A percentile compares a stretch with the other conserved stretches of the same genome.
phyloP scores from a whole-genome alignment of 2,113 vertebrate species.

The Microcebus tavaratra region DNA sequence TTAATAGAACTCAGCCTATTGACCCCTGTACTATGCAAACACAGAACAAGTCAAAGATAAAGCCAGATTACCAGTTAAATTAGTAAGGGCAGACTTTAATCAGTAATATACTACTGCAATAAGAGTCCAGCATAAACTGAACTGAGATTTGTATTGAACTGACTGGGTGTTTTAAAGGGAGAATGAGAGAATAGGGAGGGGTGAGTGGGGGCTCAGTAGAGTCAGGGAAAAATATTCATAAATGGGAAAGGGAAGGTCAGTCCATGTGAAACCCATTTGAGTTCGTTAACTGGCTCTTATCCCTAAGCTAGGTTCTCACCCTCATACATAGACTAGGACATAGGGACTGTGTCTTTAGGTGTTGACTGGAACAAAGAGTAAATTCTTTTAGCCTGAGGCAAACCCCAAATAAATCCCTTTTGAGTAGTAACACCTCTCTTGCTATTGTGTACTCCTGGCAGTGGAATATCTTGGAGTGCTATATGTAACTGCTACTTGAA shows the following conservation, averaged over 20 bases:
- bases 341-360: not conserved
- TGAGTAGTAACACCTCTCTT: too few species aligned
- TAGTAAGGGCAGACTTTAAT: not conserved
- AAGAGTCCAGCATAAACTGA: not conserved
- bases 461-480: too few species aligned
- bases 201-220: not conserved
- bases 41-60: not conserved
- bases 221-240: not conserved
- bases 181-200: not conserved
- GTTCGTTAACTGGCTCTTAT: not conserved
- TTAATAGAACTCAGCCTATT: not conserved
- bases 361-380: not conserved
- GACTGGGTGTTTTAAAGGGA: not conserved
- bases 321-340: not conserved
- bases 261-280: not conserved
- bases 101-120: not conserved
- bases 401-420: too few species aligned
- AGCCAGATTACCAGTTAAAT: not conserved
- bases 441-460: too few species aligned
- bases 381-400: not conserved
- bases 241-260: not conserved
- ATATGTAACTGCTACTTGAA: not conserved
- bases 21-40: not conserved
- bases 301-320: not conserved
- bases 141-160: not conserved